A percentile compares a stretch with the other conserved stretches of the same genome.
Conservation (phyloP, 2,888 invertebrate genomes). For the Cerceris rybyensis region DNA sequence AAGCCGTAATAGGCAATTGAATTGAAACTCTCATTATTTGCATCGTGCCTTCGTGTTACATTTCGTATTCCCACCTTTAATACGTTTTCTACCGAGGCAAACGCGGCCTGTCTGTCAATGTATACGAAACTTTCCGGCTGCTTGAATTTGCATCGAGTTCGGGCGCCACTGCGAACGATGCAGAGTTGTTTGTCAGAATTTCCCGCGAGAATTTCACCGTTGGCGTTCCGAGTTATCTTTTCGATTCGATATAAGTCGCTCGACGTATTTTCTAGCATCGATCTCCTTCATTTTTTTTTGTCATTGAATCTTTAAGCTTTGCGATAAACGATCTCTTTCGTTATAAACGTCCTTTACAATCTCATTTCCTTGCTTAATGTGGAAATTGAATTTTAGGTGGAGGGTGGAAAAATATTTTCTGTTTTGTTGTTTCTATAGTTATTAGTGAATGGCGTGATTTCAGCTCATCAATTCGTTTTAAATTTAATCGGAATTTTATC, state of each 20-base stretch:
- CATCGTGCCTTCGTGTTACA: conserved; percentile 25
- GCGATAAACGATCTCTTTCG: background rate
- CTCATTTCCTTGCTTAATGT: no score
- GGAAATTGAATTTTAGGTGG: no score
- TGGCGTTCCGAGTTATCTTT: conserved; percentile 57
- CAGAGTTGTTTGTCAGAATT: conserved; percentile 66
- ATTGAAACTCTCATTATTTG: conserved; percentile 50
- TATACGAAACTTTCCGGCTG: conserved; percentile 53
- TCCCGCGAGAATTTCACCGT: conserved; percentile 62
- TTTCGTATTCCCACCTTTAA: conserved; percentile 46
- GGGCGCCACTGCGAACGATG: conserved; percentile 45
- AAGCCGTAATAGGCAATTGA: conserved; percentile 37
- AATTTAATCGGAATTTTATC: no score
- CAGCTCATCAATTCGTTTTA: no score
- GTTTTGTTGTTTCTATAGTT: no score
- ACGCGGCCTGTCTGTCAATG: conserved; percentile 57
- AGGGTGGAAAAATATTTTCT: no score
- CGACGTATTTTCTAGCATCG: conserved; percentile 30
- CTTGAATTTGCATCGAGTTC: conserved; percentile 62
- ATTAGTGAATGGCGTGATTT: no score
- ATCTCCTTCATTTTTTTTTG: conserved; percentile 15
- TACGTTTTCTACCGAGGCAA: conserved; percentile 38
- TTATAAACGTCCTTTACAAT: background rate
- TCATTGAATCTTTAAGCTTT: background rate
- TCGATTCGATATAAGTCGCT: conserved; percentile 45